Evolutionary conservation across 2,113 vertebrate species (phyloP).

Genomic region (Plecturocebus donacophilus): DNA sequence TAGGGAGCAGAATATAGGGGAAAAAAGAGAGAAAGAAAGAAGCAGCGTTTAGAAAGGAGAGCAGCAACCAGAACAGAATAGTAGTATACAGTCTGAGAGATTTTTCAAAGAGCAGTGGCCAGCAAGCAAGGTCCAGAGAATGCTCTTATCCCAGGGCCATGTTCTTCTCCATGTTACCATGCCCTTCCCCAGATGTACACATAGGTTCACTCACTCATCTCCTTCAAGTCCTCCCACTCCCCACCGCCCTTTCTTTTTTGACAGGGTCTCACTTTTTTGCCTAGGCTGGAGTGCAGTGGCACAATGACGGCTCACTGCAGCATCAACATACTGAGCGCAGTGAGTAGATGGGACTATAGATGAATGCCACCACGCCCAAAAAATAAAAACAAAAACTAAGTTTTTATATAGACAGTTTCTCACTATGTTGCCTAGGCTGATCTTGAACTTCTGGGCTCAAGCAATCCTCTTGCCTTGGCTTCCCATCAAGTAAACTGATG

Average conservation of each 20-base stretch:
- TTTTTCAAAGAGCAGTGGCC: neutral
- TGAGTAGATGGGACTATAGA: too few relatives aligned
- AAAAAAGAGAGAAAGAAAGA: neutral
- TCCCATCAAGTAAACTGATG: neutral
- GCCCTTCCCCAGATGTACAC: neutral
- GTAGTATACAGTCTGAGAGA: neutral
- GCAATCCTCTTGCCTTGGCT: too few relatives aligned
- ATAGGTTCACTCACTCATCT: neutral
- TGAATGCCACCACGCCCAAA: too few relatives aligned
- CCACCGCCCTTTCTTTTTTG: accelerated
- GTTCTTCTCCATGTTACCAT: neutral
- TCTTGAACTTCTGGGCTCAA: too few relatives aligned
- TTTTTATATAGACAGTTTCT: too few relatives aligned
- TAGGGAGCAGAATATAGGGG: neutral
- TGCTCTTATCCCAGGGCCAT: neutral
- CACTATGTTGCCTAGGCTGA: too few relatives aligned
- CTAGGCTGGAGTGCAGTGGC: too few relatives aligned
- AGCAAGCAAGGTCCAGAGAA: neutral
- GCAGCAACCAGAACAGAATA: neutral
- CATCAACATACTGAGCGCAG: too few relatives aligned
- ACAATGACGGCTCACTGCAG: too few relatives aligned
- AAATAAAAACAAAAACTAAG: too few relatives aligned
- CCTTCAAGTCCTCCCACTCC: too few relatives aligned
- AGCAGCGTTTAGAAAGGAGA: neutral
- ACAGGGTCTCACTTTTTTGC: too few relatives aligned